Evolutionary conservation across 1,140 invertebrate genomes (phyloP).

Genomic region (Atopsyche davidsoni): DNA sequence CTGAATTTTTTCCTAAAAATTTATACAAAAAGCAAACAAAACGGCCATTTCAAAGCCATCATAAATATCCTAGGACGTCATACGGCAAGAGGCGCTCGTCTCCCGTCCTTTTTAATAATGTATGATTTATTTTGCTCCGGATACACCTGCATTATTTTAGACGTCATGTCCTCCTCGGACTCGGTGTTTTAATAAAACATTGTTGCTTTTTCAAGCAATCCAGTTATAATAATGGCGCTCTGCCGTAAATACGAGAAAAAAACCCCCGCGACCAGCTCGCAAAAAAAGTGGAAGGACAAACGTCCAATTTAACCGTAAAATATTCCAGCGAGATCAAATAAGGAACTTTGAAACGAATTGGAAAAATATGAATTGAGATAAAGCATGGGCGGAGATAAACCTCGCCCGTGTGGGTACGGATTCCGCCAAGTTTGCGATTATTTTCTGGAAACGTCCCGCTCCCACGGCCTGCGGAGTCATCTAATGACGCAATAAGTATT

Average conservation of each 20-base stretch:
- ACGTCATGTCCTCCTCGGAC: neutral
- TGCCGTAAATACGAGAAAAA: too few species aligned
- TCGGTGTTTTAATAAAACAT: neutral
- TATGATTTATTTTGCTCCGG: constrained; percentile 21
- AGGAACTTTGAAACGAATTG: too few species aligned
- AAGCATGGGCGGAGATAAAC: too few species aligned
- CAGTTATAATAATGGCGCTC: neutral
- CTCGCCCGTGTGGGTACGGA: too few species aligned
- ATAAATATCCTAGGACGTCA: constrained; percentile 15
- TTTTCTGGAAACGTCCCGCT: neutral
- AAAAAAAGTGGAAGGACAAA: too few species aligned
- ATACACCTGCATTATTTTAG: constrained; percentile 16
- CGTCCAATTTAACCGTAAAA: too few species aligned
- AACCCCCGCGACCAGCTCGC: too few species aligned
- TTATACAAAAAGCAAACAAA: constrained; percentile 13
- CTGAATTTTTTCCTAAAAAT: too few species aligned
- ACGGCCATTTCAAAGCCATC: constrained; percentile 12
- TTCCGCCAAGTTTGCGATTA: constrained; percentile 9
- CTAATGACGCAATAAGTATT: constrained; percentile 22
- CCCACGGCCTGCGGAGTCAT: constrained; percentile 15
- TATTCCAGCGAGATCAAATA: too few species aligned
- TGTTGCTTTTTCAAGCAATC: neutral
- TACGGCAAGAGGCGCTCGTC: constrained; percentile 1
- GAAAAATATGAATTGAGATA: too few species aligned
- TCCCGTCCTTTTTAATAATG: constrained; percentile 18